phyloP scores from a whole-genome alignment of 2,888 invertebrate species.

The Athripsodes cinereus region DNA sequence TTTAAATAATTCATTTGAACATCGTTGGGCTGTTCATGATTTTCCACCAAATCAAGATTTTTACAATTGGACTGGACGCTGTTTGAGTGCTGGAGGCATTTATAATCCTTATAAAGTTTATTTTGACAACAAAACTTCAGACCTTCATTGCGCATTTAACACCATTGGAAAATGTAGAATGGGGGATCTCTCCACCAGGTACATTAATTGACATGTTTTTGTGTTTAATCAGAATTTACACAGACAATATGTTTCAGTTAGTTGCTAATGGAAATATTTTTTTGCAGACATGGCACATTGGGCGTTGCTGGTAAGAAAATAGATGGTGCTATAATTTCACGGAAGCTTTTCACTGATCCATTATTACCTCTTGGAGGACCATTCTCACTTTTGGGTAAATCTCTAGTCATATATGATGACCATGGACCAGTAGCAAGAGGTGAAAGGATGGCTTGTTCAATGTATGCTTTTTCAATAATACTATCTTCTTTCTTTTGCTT shows the following conservation, averaged over 20 bases:
- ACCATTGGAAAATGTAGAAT: slow-evolving; percentile 59
- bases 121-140: slow-evolving; percentile 53
- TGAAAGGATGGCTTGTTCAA: slow-evolving; percentile 81
- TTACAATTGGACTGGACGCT: slow-evolving; percentile 84
- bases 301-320: slow-evolving; percentile 68
- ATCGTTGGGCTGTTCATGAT: slow-evolving; percentile 81
- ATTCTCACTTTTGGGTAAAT: slow-evolving; percentile 69
- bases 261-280: too few species aligned
- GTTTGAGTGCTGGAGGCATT: slow-evolving; percentile 69
- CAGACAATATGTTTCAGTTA: too few species aligned
- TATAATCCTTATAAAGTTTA: slow-evolving; percentile 74
- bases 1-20: slow-evolving; percentile 64
- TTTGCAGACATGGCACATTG: slow-evolving; percentile 57
- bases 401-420: slow-evolving; percentile 83
- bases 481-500: neutral
- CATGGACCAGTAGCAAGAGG: slow-evolving; percentile 83
- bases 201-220: too few species aligned
- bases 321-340: slow-evolving; percentile 58
- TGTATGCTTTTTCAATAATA: slow-evolving; percentile 50
- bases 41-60: slow-evolving; percentile 77
- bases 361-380: slow-evolving; percentile 70
- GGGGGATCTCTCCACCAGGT: slow-evolving; percentile 69
- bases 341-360: slow-evolving; percentile 73
- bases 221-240: too few species aligned
- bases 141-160: slow-evolving; percentile 52